Evolutionary conservation across 2,888 invertebrate genomes (phyloP), one percentile per base, ranked within the genome.

Genomic region (Phasia obesa): DNA sequence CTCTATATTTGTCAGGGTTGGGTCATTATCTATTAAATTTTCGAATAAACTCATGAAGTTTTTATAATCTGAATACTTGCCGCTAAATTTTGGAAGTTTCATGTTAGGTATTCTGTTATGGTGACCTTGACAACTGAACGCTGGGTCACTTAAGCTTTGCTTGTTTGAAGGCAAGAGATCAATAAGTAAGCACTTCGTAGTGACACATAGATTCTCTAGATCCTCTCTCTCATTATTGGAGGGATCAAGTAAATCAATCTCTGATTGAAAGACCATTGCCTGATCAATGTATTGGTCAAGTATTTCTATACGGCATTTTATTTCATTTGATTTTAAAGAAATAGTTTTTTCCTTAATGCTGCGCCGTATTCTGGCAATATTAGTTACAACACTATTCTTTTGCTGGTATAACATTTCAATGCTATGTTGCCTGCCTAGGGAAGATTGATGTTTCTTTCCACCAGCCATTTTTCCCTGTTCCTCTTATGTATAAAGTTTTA

Each of bases 1-100:
- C 27, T 82, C 80, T 69, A 84, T 81, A 23, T 82, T 75, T 25
- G 77, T 59, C 9, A 84, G 31, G 9, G 64, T 67, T 0, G n/a
- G 21, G 38, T 77, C 81, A 21, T 13, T 82, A 27, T 78, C 44
- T 4, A 74, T 73, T 2, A 77, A 25, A 19, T 27, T 82, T 19
- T 62, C 38, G 23, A 78, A 74, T 1, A 82, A 42, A 62, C 74
- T 70, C 21, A 81, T 77, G 19, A 81, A 77, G 35, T 74, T 83
- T 38, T 75, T 78, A 25, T 67, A 77, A 9, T 84, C 77, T 0
- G 69, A 77, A 47, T n/a, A n/a, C n/a, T n/a, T n/a, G n/a, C n/a
- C n/a, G n/a, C n/a, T n/a, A n/a, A n/a, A n/a, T n/a, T n/a, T n/a
- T n/a, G n/a, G n/a, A n/a, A n/a, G n/a, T n/a, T n/a, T n/a, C n/a